phyloP scores from a whole-genome alignment of 2,797 vertebrate genomes.

The Phrynocephalus forsythii region DNA sequence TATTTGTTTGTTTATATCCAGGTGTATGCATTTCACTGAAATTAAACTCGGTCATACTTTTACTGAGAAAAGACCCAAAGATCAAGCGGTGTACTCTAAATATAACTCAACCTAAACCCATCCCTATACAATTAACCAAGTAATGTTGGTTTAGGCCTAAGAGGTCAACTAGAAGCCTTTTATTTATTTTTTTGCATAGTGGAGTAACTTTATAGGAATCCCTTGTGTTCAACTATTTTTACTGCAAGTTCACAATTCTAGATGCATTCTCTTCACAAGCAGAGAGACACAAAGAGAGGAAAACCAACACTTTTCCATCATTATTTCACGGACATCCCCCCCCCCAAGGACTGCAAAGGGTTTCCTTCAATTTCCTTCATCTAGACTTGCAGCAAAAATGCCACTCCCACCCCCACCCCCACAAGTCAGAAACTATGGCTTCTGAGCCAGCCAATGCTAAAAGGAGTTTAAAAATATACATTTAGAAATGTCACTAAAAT shows the following conservation, averaged over 20 bases:
- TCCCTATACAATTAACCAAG: background rate
- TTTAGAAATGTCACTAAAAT: accelerated
- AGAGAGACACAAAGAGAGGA: too few relatives aligned
- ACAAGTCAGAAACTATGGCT: conserved; percentile 30
- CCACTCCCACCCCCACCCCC: background rate
- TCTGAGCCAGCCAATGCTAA: background rate
- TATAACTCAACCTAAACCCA: background rate
- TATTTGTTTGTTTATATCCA: background rate
- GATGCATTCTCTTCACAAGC: background rate
- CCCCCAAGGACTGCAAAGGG: background rate
- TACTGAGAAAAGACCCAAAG: background rate
- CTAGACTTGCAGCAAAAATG: background rate
- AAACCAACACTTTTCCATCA: background rate
- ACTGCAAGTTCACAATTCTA: background rate
- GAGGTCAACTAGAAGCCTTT: conserved; percentile 2
- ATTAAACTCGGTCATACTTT: background rate
- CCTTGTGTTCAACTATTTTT: background rate
- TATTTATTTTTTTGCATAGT: conserved; percentile 10
- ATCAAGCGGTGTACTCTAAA: background rate
- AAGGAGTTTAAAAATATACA: background rate
- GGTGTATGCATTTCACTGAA: background rate
- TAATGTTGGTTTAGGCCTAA: background rate
- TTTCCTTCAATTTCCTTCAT: background rate
- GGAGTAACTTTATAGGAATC: background rate
- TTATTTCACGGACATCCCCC: background rate